phyloP scores from a whole-genome alignment of 2,113 vertebrate genomes.

The Grantiella picta region DNA sequence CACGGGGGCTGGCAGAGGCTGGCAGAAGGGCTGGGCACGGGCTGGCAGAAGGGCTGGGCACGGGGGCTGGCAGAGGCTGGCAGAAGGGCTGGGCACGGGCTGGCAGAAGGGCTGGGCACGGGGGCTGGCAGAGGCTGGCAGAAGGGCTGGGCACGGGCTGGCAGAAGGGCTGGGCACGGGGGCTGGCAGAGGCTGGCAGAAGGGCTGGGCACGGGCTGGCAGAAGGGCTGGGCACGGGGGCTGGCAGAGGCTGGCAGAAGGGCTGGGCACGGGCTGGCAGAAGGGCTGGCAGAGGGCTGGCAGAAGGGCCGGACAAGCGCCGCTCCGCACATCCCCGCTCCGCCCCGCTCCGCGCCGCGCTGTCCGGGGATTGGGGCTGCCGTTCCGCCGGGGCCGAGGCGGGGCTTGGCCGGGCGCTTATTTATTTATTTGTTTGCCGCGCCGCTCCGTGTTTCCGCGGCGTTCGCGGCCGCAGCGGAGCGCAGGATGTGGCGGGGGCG shows the following conservation, averaged over 20 bases:
- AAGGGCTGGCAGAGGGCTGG: background rate
- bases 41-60: too few relatives aligned
- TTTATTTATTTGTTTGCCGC: background rate
- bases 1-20: too few relatives aligned
- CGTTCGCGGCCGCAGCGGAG: too few relatives aligned
- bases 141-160: background rate
- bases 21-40: background rate
- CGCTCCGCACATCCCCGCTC: background rate
- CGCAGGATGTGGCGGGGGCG: too few relatives aligned
- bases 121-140: background rate
- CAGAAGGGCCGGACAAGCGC: background rate
- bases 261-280: too few relatives aligned
- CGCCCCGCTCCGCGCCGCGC: background rate
- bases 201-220: background rate
- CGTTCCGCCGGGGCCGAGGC: background rate
- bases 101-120: too few relatives aligned
- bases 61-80: background rate
- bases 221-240: background rate
- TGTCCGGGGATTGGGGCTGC: slow-evolving; percentile 1
- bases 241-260: background rate
- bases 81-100: background rate
- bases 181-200: background rate
- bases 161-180: background rate
- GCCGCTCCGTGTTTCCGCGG: too few relatives aligned
- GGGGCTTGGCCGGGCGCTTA: background rate